Evolutionary conservation across 2,888 invertebrate species (phyloP), one percentile per base, ranked within the genome.

Genomic region (Autographa gamma): DNA sequence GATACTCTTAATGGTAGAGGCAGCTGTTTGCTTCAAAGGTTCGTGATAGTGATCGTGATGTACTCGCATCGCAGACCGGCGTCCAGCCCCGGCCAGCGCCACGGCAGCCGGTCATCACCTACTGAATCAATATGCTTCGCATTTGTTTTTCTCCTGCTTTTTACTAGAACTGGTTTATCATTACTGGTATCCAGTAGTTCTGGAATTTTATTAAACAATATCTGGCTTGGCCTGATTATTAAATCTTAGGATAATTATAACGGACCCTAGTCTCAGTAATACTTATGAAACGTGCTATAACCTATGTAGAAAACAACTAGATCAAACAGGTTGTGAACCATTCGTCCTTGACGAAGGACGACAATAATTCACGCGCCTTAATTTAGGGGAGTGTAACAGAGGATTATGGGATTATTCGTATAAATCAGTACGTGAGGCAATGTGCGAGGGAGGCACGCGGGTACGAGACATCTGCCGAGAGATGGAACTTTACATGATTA

Each of bases 1-100:
- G 41, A 68, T 77, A 59, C 54, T 68, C 54, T 54, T 56, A 68
- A 68, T 62, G 78, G 64, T 43, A 38, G 16, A 7, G 4, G 48
- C 48, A 48, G 48, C 48, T n/a, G 48, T n/a, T 48, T n/a, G n/a
- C n/a, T 16, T 38, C n/a, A n/a, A n/a, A n/a, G 48, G 48, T 48
- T n/a, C n/a, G 5, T 16, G 11, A 1, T 16, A 11, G 11, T 16
- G 43, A 16, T 16, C 43, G 43, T 43, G 43, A 25, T 25, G 25
- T 25, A 25, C 25, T 25, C 25, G 25, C 25, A 25, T 25, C 25
- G 25, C 25, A 3, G 25, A 25, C 25, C 25, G 25, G 25, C 25
- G 25, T 25, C 25, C 25, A 25, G 25, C 25, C 25, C 25, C 25
- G 25, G 25, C 25, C 25, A 25, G 25, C 38, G 38, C 11, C 11